These are phyloP conservation scores for Perodicticus potto DNA, from an alignment of 2,797 vertebrate genomes.

Conservation along the genomic window DNA sequence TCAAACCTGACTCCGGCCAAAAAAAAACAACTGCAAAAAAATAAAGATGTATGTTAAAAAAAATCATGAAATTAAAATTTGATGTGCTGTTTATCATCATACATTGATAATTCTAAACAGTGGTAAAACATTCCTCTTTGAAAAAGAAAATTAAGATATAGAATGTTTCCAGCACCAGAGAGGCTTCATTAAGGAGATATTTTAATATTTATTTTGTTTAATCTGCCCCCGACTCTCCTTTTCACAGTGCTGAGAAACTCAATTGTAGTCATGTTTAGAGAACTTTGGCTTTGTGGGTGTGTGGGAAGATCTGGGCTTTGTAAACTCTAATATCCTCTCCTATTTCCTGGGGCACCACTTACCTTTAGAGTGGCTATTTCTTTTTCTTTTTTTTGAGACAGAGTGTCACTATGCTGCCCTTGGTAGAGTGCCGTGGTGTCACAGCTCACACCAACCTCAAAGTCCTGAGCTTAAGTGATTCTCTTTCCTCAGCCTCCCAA, in stretches of 20 bases:
- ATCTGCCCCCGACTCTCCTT: background rate
- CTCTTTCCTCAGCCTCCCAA: too few relatives aligned
- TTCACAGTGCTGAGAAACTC: background rate
- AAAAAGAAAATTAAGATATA: background rate
- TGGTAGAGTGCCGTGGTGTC: too few relatives aligned
- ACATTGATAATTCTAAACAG: background rate
- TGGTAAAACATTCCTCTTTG: background rate
- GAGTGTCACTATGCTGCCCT: too few relatives aligned
- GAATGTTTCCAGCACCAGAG: background rate
- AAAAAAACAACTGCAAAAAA: background rate
- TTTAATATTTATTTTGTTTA: background rate
- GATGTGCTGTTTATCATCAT: background rate
- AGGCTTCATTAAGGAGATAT: constrained; percentile 22
- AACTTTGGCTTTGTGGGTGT: background rate
- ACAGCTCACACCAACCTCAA: too few relatives aligned
- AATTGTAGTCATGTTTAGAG: background rate
- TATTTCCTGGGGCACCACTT: background rate
- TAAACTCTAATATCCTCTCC: background rate
- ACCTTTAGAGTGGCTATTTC: background rate
- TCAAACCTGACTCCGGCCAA: too few relatives aligned
- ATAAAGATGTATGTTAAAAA: too few relatives aligned
- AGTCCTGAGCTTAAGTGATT: too few relatives aligned
- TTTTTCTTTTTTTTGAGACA: too few relatives aligned
- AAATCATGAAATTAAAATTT: background rate
- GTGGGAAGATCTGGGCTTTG: background rate